Evolutionary conservation across 2,888 invertebrate genomes (phyloP), one percentile per base, ranked within the genome.

Genomic region (Xestia rhomboidea): DNA sequence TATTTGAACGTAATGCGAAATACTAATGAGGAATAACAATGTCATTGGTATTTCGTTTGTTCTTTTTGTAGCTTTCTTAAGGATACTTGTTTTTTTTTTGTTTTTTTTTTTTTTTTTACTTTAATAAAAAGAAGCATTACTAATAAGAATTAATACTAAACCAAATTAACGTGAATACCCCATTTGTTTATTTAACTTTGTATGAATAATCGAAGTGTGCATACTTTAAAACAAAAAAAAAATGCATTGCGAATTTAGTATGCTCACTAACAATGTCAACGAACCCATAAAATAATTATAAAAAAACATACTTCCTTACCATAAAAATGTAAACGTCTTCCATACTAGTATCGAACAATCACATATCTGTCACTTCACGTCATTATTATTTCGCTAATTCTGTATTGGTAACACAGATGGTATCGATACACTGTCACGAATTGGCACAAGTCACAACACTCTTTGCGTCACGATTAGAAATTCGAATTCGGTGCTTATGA

Each of bases 351-450:
- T 91, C 86, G 90, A 92, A 93, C 93, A 92, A 90, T 94, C 95
- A 95, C 95, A 94, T 94, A 89, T 92, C 91, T 88, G 74, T 87
- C 94, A 94, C 93, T 90, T 88, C 92, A 94, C 93, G 85, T 91
- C 90, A 92, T 90, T 81, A 66, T 91, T 86, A 86, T 88, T 89
- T 85, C 82, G 79, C 76, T 74, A 75, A 85, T 89, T 85, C 76
- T 81, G 83, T 82, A 87, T 87, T 85, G 81, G 88, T 86, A 87
- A 86, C 90, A 90, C 84, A 88, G 85, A 90, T 90, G 87, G 87
- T 91, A 91, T 91, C 88, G 89, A 90, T 90, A 87, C 88, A 90
- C 86, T 87, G 90, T 90, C 91, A 92, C 90, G 86, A 90, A 83
- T 89, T 84, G 85, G 91, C 93, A 93, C 94, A 91, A 87, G 84